Percentiles rank a stretch among this genome's conserved stretches.
phyloP scores from a whole-genome alignment of 2,113 vertebrate species.

The Pan paniscus region DNA sequence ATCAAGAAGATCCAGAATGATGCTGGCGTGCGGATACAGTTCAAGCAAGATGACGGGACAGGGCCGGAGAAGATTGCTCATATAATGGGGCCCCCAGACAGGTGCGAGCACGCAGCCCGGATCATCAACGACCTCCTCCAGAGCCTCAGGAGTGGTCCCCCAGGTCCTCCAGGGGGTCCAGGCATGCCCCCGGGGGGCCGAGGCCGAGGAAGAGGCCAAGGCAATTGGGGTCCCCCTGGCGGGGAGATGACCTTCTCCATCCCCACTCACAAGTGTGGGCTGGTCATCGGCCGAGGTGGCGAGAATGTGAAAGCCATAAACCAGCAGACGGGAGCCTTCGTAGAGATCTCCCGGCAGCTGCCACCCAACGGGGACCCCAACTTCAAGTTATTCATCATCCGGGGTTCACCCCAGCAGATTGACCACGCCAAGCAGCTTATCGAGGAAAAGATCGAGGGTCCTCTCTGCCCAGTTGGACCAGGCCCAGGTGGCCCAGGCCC shows the following conservation, averaged over 20 bases:
- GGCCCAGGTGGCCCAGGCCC: slow-evolving; percentile 89
- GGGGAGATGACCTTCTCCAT: slow-evolving; percentile 95
- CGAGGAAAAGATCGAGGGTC: slow-evolving; percentile 95
- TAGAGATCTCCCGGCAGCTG: slow-evolving; percentile 93
- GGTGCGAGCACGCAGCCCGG: slow-evolving; percentile 93
- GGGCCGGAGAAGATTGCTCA: slow-evolving; percentile 94
- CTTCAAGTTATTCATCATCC: slow-evolving; percentile 94
- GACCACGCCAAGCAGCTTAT: slow-evolving; percentile 97
- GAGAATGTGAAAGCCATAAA: slow-evolving; percentile 96
- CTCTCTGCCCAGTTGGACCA: slow-evolving; percentile 91
- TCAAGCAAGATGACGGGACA: slow-evolving; percentile 94
- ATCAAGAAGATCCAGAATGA: slow-evolving; percentile 97
- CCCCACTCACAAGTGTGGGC: slow-evolving; percentile 95
- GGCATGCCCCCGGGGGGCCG: slow-evolving; percentile 91
- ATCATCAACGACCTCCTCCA: slow-evolving; percentile 94
- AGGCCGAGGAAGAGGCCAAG: slow-evolving; percentile 90
- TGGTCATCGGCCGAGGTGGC: slow-evolving; percentile 93
- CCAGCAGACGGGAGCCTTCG: slow-evolving; percentile 94
- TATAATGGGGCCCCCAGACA: slow-evolving; percentile 94
- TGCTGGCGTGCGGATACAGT: slow-evolving; percentile 94
- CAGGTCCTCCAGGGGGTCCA: slow-evolving; percentile 89
- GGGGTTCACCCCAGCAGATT: slow-evolving; percentile 93
- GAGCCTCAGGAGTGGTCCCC: slow-evolving; percentile 91
- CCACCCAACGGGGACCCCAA: slow-evolving; percentile 94
- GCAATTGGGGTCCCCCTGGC: slow-evolving; percentile 93